These are phyloP conservation scores for Crotophaga sulcirostris DNA, from an alignment of 2,113 vertebrate species.

Conservation along the genomic window DNA sequence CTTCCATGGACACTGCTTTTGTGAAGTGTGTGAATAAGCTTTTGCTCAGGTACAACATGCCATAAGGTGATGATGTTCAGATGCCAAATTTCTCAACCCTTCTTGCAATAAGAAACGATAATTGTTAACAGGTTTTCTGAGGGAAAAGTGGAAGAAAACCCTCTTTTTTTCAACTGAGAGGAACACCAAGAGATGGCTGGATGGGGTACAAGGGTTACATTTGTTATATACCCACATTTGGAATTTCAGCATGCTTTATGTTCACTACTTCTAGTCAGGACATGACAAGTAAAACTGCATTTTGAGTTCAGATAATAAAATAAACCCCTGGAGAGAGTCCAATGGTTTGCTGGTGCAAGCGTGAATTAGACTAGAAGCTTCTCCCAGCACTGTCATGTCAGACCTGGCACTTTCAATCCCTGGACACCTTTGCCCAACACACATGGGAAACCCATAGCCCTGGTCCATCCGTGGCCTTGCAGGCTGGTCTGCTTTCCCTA, in stretches of 20 bases:
- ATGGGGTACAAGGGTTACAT: neutral
- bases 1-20: neutral
- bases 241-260: neutral
- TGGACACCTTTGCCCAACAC: neutral
- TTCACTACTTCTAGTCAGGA: neutral
- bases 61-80: neutral
- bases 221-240: neutral
- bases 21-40: neutral
- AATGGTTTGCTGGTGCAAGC: neutral
- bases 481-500: neutral
- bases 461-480: neutral
- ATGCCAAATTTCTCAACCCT: neutral
- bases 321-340: neutral
- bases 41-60: neutral
- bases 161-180: neutral
- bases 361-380: neutral
- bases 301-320: neutral
- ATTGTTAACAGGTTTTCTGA: neutral
- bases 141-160: neutral
- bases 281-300: neutral
- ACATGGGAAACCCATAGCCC: rapidly evolving
- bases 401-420: neutral
- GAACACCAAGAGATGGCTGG: neutral
- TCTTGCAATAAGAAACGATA: neutral
- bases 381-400: neutral